These are phyloP conservation scores for Mergus octosetaceus DNA, from an alignment of 2,797 vertebrate species.

Conservation along the genomic window DNA sequence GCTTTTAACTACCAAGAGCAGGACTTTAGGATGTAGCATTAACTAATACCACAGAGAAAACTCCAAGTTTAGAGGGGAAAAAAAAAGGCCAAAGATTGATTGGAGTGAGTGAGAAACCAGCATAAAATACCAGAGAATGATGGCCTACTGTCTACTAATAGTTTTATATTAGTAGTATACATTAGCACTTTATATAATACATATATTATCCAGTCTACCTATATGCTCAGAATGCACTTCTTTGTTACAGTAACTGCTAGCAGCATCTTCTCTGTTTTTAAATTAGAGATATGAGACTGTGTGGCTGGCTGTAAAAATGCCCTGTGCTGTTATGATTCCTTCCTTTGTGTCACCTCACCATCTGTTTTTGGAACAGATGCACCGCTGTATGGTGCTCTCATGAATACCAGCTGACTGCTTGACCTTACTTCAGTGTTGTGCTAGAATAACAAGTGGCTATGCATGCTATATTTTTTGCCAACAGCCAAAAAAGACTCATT, in stretches of 20 bases:
- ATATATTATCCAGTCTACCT: background rate
- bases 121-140: background rate
- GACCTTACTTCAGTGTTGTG: background rate
- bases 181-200: background rate
- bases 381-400: background rate
- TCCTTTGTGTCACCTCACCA: background rate
- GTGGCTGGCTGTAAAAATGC: background rate
- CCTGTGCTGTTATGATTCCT: background rate
- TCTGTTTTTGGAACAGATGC: background rate
- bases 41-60: background rate
- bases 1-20: background rate
- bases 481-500: background rate
- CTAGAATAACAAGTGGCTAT: background rate
- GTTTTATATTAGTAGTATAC: background rate
- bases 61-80: background rate
- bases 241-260: background rate
- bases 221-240: fast-evolving
- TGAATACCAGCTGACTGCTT: background rate
- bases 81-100: background rate
- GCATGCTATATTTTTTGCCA: background rate
- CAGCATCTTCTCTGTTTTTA: background rate
- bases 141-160: fast-evolving
- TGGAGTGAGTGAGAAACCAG: background rate
- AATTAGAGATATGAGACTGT: background rate
- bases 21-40: background rate